These are phyloP conservation scores for Lasiommata megera DNA, from an alignment of 2,888 invertebrate species.

Conservation along the genomic window DNA sequence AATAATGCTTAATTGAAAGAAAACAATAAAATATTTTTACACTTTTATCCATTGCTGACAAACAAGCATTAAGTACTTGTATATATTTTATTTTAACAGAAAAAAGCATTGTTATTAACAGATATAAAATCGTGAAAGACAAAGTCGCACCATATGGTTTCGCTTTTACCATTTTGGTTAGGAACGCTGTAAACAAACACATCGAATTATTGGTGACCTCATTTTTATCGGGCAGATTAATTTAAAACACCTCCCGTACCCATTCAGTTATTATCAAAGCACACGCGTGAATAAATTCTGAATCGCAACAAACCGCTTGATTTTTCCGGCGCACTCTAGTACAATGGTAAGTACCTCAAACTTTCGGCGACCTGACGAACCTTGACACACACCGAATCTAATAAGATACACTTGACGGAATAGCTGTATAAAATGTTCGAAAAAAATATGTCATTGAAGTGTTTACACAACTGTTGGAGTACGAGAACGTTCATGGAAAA, in stretches of 20 bases:
- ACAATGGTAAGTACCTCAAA: not conserved
- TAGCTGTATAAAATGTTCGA: not conserved
- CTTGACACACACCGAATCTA: conserved; percentile 18
- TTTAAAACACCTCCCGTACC: not conserved
- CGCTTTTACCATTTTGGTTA: too few relatives aligned
- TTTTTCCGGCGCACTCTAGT: not conserved
- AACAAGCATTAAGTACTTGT: too few relatives aligned
- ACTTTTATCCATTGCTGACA: too few relatives aligned
- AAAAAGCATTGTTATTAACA: too few relatives aligned
- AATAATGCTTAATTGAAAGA: too few relatives aligned
- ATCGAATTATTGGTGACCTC: too few relatives aligned
- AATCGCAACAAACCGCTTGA: not conserved
- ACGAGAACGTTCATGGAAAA: conserved; percentile 30
- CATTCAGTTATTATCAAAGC: not conserved
- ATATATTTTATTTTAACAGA: too few relatives aligned
- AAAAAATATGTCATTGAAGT: conserved; percentile 2
- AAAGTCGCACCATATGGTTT: too few relatives aligned
- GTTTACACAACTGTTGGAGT: conserved; percentile 7
- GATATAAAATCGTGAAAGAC: too few relatives aligned
- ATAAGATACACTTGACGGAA: conserved; percentile 14
- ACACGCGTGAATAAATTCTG: not conserved
- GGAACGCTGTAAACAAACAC: too few relatives aligned
- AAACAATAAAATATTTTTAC: too few relatives aligned
- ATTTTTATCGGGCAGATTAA: too few relatives aligned
- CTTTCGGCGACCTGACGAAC: conserved; percentile 2